Base-by-base conservation (phyloP, 1,140 invertebrate species). In the Cylas formicarius region DNA sequence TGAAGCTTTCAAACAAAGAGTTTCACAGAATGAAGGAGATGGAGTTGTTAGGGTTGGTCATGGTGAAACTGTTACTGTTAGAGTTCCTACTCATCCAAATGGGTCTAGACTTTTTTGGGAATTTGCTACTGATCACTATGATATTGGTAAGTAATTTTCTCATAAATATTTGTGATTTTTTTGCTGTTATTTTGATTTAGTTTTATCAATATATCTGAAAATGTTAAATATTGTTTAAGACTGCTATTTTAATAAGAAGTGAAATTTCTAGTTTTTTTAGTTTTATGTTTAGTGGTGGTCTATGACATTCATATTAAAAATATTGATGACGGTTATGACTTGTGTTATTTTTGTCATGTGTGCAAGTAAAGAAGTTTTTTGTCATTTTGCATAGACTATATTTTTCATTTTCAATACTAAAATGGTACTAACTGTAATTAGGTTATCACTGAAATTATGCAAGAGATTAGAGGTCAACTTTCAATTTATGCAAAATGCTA, bases 91-190 rank as follows among this genome's bases (percentile, higher is more conserved):
- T 0, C 93, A 98, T 66, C 78, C 86, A 52, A 86, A 92, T 60
- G 96, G 95, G 0, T 81, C 84, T 1, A 89, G 88, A 60, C 70
- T 99, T n/a, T 97, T 94, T 67, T 99, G 96, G 96, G 97, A 99
- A 72, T 99, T 99, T 69, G 92, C 94, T 6, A 99, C 96, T 0
- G 97, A 99, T 66, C 82, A 81, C 58, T 99, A 97, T 67, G 97
- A 99, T 63, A 92, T 99, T 58, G 74, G 74, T 74, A 53, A 22
- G 3, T 34, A 29, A 8, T 14, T 20, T n/a, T 40, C 18, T 16
- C 4, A 10, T 19, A n/a, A n/a, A n/a, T n/a, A 47, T 48, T 32
- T 51, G 27, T 13, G 33, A 39, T 17, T 18, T 13, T 7, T 11
- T 8, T 32, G 17, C 11, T 32, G 29, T 32, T 8, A 34, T 44